Evolutionary conservation across 2,797 vertebrate species (phyloP).

Genomic region (Lepus oiostolus): DNA sequence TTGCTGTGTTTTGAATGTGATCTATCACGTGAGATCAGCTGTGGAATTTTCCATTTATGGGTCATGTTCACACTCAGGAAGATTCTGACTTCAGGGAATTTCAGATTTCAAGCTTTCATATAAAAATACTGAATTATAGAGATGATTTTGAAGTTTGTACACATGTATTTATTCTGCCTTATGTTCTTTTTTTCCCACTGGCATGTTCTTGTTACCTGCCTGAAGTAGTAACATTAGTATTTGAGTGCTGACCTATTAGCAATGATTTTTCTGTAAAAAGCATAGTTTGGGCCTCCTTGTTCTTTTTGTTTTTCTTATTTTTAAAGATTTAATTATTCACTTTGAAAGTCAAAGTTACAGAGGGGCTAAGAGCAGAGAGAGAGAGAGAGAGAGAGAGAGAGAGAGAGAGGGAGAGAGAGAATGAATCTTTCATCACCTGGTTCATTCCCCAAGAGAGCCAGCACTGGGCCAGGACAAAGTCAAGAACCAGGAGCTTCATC

Average conservation of each 20-base stretch:
- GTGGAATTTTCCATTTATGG: neutral
- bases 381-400: no score
- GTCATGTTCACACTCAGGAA: neutral
- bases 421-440: no score
- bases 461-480: no score
- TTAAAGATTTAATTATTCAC: neutral
- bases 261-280: slow-evolving; percentile 20
- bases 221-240: neutral
- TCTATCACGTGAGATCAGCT: neutral
- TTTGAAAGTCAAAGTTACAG: no score
- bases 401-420: no score
- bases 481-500: no score
- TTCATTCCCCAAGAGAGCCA: no score
- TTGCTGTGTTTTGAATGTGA: neutral
- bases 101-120: neutral
- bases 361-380: no score
- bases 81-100: neutral
- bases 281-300: neutral
- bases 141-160: neutral
- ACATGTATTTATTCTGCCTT: neutral
- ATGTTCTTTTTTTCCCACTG: neutral
- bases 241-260: neutral
- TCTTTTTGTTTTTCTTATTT: neutral
- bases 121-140: neutral
- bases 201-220: neutral